phyloP scores from a whole-genome alignment of 2,797 vertebrate species.

The Neoniphon sammara region DNA sequence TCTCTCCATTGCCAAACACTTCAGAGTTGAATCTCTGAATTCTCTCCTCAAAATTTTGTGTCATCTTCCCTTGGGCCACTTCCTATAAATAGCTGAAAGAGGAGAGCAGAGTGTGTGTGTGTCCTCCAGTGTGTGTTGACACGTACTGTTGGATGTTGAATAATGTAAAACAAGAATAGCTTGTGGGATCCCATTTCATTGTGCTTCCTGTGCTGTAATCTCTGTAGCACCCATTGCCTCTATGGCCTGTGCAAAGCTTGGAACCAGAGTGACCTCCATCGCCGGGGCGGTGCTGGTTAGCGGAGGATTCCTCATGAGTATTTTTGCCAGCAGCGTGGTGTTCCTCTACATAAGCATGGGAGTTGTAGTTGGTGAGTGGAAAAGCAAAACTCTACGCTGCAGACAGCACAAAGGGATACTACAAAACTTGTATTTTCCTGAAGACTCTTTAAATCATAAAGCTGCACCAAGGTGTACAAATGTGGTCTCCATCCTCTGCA shows the following conservation, averaged over 20 bases:
- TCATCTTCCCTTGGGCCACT: neutral
- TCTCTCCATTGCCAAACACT: neutral
- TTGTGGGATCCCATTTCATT: neutral
- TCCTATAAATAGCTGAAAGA: neutral
- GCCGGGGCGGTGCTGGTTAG: slow-evolving; percentile 85
- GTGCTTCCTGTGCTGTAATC: slow-evolving; percentile 34
- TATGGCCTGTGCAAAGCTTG: slow-evolving; percentile 83
- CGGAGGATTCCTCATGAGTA: slow-evolving; percentile 89
- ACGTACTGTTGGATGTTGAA: slow-evolving; percentile 4
- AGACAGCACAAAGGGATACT: neutral
- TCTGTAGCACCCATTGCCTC: slow-evolving; percentile 86
- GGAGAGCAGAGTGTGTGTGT: neutral
- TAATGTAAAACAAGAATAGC: neutral
- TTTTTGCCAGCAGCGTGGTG: slow-evolving; percentile 85
- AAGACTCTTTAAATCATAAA: slow-evolving; percentile 1
- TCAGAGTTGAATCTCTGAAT: neutral
- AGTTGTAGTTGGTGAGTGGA: slow-evolving; percentile 88
- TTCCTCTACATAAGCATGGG: slow-evolving; percentile 95
- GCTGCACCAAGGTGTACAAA: neutral
- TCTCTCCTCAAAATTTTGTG: neutral
- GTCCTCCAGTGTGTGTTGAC: slow-evolving; percentile 7
- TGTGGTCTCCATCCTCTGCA: too few relatives aligned
- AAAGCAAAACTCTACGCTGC: slow-evolving; percentile 6
- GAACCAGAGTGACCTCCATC: slow-evolving; percentile 84
- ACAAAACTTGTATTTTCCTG: neutral